A percentile compares a stretch with the other conserved stretches of the same genome.
phyloP scores from a whole-genome alignment of 2,113 vertebrate genomes.

The Copsychus sechellarum region DNA sequence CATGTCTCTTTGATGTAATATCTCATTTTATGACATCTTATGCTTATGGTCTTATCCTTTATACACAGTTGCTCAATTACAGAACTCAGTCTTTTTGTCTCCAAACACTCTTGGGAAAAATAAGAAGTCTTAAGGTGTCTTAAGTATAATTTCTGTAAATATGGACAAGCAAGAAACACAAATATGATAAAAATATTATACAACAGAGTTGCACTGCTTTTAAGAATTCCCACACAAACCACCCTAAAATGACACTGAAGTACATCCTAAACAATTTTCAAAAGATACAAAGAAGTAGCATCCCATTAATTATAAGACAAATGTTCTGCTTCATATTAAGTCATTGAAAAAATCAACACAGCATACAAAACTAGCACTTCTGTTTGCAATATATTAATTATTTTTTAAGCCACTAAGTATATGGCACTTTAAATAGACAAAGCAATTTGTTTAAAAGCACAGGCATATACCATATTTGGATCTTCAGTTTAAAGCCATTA shows the following conservation, averaged over 20 bases:
- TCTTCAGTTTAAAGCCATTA: background rate
- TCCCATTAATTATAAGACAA: background rate
- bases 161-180: background rate
- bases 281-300: background rate
- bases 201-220: background rate
- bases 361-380: background rate
- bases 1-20: background rate
- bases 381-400: background rate
- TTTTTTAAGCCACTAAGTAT: background rate
- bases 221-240: background rate
- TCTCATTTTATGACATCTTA: background rate
- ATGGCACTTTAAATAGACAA: background rate
- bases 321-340: background rate
- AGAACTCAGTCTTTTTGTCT: background rate
- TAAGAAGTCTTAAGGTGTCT: background rate
- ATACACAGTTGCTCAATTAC: background rate
- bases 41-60: background rate
- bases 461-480: background rate
- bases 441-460: background rate
- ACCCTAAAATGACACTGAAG: slow-evolving; percentile 29
- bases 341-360: background rate
- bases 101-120: background rate
- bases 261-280: background rate
- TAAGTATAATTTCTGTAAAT: background rate
- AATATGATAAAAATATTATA: background rate